Evolutionary conservation across 2,888 invertebrate genomes (phyloP).

Genomic region (Xestia c-nigrum): DNA sequence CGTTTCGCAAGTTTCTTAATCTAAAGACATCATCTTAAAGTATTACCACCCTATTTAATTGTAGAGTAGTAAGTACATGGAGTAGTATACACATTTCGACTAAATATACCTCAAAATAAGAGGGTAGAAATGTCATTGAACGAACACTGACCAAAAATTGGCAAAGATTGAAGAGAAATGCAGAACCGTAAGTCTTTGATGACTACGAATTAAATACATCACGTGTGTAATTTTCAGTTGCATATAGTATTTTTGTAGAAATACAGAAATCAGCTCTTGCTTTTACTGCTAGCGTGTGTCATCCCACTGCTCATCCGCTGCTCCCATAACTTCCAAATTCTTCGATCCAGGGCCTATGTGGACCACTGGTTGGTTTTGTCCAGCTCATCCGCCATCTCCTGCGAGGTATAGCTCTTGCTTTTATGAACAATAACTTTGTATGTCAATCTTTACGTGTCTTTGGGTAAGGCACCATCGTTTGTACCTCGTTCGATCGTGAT

Average conservation of each 20-base stretch:
- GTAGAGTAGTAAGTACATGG: constrained; percentile 27
- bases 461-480: too few relatives aligned
- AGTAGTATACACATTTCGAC: constrained; percentile 13
- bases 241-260: background rate
- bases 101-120: background rate
- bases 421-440: background rate
- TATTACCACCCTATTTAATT: constrained; percentile 32
- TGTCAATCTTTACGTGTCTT: background rate
- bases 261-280: background rate
- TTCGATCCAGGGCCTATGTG: too few relatives aligned
- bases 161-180: background rate
- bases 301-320: too few relatives aligned
- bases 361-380: too few relatives aligned
- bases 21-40: constrained; percentile 30
- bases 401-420: background rate
- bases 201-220: background rate
- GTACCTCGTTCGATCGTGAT: too few relatives aligned
- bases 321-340: too few relatives aligned
- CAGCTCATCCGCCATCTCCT: too few relatives aligned
- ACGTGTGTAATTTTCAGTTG: background rate
- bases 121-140: background rate
- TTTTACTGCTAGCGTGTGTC: too few relatives aligned
- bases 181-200: background rate
- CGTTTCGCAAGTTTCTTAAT: background rate
- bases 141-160: background rate